Base-by-base conservation (phyloP, 2,888 invertebrate genomes). In the Napeogenes sylphis region DNA sequence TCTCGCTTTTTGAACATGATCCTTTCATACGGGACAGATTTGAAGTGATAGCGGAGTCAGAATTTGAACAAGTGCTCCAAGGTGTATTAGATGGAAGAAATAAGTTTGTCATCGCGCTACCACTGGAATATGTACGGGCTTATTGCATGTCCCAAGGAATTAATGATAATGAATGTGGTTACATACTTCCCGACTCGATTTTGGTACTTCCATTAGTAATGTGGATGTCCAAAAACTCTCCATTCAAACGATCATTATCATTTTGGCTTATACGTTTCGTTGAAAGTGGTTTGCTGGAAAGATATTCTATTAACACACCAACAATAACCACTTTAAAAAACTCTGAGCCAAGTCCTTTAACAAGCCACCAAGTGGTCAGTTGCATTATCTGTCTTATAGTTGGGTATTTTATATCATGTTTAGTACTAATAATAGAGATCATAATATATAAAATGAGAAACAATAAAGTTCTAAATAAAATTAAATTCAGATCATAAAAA, bases 61-160 rank as follows among this genome's bases (percentile, higher is more conserved):
- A 78, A 53, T 85, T 83, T 30, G 83, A 87, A 38, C 73, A 75
- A 0, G 63, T 78, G 4, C 83, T 87, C 51, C 73, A 70, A 46
- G 77, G 82, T 33, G 76, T 87, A 0, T 65, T 84, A 21, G 75
- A 81, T 47, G 80, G 81, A 0, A 78, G 71, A 60, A 77, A 68
- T 54, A 79, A 77, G 55, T 86, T 85, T 66, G 78, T 86, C 0
- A 47, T 87, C 45, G 85, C 87, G 2, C 78, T 82, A 2, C 84
- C 83, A 33, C 68, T 86, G 57, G 85, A 87, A 65, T 86, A 84
- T 57, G 82, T 83, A 33, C 79, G 78, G 71, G 79, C 82, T 2
- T 80, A 78, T 59, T 87, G 86, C 51, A 59, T 81, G 5, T 70
- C 80, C 0, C 76, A 75, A 45, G 84, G 82, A 0, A 81, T 79